phyloP scores from a whole-genome alignment of 2,113 vertebrate genomes.

The Ochotona curzoniae region DNA sequence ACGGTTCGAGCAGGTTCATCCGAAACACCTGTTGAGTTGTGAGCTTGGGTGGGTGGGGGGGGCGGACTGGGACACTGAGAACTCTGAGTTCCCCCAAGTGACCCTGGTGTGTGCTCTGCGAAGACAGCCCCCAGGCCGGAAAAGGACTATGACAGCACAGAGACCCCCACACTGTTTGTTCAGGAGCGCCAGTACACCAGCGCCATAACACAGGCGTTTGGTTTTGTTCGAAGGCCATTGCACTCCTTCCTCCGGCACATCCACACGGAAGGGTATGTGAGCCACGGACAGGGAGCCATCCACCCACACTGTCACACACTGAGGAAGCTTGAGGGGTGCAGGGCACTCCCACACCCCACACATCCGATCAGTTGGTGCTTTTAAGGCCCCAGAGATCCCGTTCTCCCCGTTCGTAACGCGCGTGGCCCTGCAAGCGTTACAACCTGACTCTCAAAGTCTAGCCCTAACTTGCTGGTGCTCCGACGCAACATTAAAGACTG shows the following conservation, averaged over 20 bases:
- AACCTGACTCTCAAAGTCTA: conserved; percentile 7
- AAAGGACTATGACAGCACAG: not conserved
- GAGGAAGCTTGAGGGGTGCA: not conserved
- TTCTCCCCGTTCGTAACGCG: not conserved
- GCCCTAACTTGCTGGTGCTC: not conserved
- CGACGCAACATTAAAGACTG: not conserved
- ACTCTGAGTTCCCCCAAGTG: not conserved
- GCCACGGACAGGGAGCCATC: not conserved
- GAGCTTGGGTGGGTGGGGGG: no score
- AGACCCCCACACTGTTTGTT: not conserved
- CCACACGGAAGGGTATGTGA: not conserved
- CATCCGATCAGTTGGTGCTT: not conserved
- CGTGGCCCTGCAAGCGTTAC: not conserved
- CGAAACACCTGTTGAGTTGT: not conserved
- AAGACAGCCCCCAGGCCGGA: not conserved
- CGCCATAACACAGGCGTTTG: not conserved
- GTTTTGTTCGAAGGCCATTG: not conserved
- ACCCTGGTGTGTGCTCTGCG: not conserved
- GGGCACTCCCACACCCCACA: not conserved
- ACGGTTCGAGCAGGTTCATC: not conserved
- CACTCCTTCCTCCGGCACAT: not conserved
- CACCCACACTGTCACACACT: not conserved
- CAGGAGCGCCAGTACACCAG: not conserved
- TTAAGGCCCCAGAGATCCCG: not conserved
- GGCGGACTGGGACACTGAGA: not conserved